Evolutionary conservation across 2,888 invertebrate species (phyloP).

Genomic region (Parthenolecanium corni): DNA sequence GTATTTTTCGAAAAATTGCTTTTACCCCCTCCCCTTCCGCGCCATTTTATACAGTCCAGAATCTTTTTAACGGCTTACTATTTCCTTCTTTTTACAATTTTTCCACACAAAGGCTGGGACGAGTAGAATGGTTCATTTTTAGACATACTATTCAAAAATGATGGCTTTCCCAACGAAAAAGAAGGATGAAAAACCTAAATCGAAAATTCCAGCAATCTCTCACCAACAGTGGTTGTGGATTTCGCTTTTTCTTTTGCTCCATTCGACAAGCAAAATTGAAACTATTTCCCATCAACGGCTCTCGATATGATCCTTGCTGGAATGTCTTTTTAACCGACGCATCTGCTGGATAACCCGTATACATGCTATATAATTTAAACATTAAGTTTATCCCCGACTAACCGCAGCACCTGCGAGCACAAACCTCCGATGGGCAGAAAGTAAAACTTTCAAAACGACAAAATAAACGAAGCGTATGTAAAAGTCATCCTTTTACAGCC

Average conservation of each 20-base stretch:
- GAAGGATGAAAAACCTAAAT: not conserved
- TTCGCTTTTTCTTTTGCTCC: too few relatives aligned
- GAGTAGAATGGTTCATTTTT: not conserved
- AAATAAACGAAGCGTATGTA: constrained; percentile 26
- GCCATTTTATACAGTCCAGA: too few relatives aligned
- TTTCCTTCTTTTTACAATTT: not conserved
- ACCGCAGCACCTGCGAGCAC: not conserved
- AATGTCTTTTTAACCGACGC: not conserved
- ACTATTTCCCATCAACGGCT: not conserved
- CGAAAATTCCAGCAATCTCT: not conserved
- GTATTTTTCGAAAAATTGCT: not conserved
- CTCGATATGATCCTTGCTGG: not conserved
- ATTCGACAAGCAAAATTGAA: too few relatives aligned
- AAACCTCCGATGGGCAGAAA: too few relatives aligned
- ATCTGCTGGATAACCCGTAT: not conserved
- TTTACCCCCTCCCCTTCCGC: too few relatives aligned
- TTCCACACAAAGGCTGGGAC: not conserved
- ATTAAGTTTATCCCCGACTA: not conserved
- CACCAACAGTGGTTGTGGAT: too few relatives aligned
- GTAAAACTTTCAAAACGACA: constrained; percentile 25
- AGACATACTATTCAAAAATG: too few relatives aligned
- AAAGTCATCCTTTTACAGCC: constrained; percentile 20
- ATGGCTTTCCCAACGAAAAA: not conserved
- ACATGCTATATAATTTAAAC: constrained; percentile 1
- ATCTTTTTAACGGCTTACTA: too few relatives aligned